Evolutionary conservation across 2,888 invertebrate genomes (phyloP).

Genomic region (Diplazon laetatorius): DNA sequence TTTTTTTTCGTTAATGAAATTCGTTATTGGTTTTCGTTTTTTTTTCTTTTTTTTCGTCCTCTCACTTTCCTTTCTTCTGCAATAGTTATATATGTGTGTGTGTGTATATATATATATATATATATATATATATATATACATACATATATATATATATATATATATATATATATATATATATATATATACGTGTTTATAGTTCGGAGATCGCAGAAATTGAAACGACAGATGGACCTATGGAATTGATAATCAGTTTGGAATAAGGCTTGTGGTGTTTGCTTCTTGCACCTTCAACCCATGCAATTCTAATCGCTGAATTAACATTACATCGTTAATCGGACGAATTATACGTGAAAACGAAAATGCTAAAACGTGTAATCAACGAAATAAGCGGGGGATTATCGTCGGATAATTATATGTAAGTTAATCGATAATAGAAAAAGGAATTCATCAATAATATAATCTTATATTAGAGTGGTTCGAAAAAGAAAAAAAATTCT

Average conservation of each 20-base stretch:
- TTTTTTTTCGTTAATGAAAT: conserved; percentile 31
- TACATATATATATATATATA: too few species aligned
- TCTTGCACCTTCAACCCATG: conserved; percentile 40
- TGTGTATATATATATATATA: too few species aligned
- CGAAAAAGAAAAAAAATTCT: too few species aligned
- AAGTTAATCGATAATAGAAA: conserved; percentile 20
- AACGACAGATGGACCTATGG: conserved; percentile 41
- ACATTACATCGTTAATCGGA: conserved; percentile 9
- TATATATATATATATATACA: too few species aligned
- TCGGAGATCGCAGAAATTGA: conserved; percentile 45
- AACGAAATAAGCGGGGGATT: conserved; percentile 15
- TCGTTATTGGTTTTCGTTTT: conserved; percentile 8
- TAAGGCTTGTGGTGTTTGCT: conserved; percentile 59
- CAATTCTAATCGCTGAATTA: conserved; percentile 35
- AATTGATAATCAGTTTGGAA: conserved; percentile 50
- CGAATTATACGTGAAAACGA: conserved; percentile 24
- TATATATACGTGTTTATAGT: too few species aligned
- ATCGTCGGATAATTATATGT: neutral
- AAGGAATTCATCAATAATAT: too few species aligned
- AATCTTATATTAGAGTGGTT: too few species aligned
- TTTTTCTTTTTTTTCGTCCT: neutral
- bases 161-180: too few species aligned
- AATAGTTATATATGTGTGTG: conserved; percentile 24
- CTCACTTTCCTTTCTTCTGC: conserved; percentile 9
- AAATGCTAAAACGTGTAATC: conserved; percentile 30